phyloP scores from a whole-genome alignment of 2,888 invertebrate genomes.

The Aplocera efformata region DNA sequence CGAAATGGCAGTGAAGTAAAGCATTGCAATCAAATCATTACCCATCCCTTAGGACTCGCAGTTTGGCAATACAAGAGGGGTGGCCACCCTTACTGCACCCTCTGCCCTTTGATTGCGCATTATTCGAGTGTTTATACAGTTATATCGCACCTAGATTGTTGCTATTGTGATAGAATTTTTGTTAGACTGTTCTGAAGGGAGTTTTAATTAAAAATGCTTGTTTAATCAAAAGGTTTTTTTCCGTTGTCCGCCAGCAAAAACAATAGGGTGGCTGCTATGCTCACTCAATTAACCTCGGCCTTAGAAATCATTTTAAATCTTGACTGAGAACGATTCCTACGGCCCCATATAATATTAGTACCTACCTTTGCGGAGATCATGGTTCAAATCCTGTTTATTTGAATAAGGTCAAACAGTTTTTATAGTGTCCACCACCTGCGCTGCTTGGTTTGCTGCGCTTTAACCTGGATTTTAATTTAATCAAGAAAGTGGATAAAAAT shows the following conservation, averaged over 20 bases:
- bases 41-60: conserved; percentile 33
- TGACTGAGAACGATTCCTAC: no score
- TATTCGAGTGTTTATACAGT: conserved; percentile 78
- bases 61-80: conserved; percentile 40
- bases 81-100: conserved; percentile 43
- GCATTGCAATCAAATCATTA: conserved; percentile 67
- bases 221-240: conserved; percentile 51
- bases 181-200: conserved; percentile 64
- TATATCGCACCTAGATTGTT: conserved; percentile 79
- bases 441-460: no score
- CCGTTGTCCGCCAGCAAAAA: conserved; percentile 29
- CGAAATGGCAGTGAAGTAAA: conserved; percentile 27
- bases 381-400: no score
- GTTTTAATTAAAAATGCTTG: conserved; percentile 76
- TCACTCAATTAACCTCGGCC: no score
- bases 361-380: no score
- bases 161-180: conserved; percentile 75
- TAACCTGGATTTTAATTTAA: no score
- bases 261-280: no score
- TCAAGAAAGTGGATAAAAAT: no score
- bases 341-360: no score
- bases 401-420: no score
- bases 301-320: no score
- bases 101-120: conserved; percentile 78
- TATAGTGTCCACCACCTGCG: no score